These are phyloP conservation scores for Elysia crispata DNA, from an alignment of 2,888 invertebrate genomes.

Conservation along the genomic window DNA sequence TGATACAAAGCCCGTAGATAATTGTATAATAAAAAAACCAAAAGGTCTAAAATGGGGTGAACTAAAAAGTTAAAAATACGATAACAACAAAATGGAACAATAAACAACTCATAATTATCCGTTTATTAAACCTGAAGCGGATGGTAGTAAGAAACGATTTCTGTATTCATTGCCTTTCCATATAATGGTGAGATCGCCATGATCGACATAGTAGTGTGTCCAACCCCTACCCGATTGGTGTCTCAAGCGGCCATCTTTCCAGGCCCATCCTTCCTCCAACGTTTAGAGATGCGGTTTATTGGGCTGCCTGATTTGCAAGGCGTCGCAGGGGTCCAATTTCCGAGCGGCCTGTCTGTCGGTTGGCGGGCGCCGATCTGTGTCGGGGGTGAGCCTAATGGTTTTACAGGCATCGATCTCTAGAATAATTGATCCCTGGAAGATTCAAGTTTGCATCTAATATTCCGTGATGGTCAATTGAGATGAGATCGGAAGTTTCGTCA, in stretches of 20 bases:
- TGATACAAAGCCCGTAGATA: too few species aligned
- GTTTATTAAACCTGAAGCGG: too few species aligned
- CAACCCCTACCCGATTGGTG: slow-evolving; percentile 36
- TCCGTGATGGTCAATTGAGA: slow-evolving; percentile 44
- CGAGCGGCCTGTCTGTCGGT: slow-evolving; percentile 32
- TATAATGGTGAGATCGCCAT: background rate
- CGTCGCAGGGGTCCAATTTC: slow-evolving; percentile 45
- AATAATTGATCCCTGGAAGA: slow-evolving; percentile 49
- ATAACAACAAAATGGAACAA: too few species aligned
- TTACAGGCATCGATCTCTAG: slow-evolving; percentile 42
- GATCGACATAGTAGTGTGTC: slow-evolving; percentile 30
- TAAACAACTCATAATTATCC: too few species aligned
- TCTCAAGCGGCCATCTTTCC: slow-evolving; percentile 29
- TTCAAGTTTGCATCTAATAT: slow-evolving; percentile 48
- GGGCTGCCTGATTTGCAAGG: slow-evolving; percentile 45
- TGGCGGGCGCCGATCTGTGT: slow-evolving; percentile 27
- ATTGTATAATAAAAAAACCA: too few species aligned
- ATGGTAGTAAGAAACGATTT: too few species aligned
- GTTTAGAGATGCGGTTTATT: slow-evolving; percentile 33
- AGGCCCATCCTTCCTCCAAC: slow-evolving; percentile 26
- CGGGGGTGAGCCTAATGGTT: slow-evolving; percentile 39
- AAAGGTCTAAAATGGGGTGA: too few species aligned
- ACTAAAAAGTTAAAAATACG: too few species aligned
- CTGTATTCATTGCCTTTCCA: too few species aligned
- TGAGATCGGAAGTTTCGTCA: slow-evolving; percentile 25